Evolutionary conservation across 1,140 invertebrate genomes (phyloP).

Genomic region (Elymnias hypermnestra): DNA sequence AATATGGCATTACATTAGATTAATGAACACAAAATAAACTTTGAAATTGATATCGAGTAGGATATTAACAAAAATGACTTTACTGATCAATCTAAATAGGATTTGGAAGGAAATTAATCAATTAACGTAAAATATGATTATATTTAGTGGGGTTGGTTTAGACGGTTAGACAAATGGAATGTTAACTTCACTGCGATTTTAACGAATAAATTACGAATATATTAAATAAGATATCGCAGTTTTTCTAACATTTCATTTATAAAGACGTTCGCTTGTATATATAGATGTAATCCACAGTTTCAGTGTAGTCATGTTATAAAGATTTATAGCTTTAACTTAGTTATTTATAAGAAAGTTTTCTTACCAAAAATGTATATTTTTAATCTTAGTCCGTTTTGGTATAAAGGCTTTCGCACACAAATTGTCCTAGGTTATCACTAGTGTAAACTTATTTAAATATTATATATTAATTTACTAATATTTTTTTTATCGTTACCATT

Average conservation of each 20-base stretch:
- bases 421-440: conserved; percentile 58
- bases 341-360: conserved; percentile 57
- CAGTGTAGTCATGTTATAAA: conserved; percentile 64
- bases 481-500: conserved; percentile 62
- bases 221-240: conserved; percentile 13
- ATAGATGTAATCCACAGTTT: conserved; percentile 43
- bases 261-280: conserved; percentile 32
- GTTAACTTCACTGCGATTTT: conserved; percentile 19
- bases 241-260: conserved; percentile 18
- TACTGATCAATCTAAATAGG: too few relatives aligned
- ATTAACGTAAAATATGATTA: too few relatives aligned
- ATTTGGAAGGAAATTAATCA: too few relatives aligned
- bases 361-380: conserved; percentile 71
- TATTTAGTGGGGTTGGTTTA: conserved; percentile 26
- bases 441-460: conserved; percentile 58
- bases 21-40: too few relatives aligned
- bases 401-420: conserved; percentile 59
- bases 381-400: conserved; percentile 60
- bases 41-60: too few relatives aligned
- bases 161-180: conserved; percentile 22
- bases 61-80: too few relatives aligned
- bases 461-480: conserved; percentile 39
- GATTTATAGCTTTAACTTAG: conserved; percentile 69
- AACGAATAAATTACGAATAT: neutral
- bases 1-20: too few relatives aligned